Conservation (phyloP, 2,797 vertebrate genomes). For the Antrozous pallidus region DNA sequence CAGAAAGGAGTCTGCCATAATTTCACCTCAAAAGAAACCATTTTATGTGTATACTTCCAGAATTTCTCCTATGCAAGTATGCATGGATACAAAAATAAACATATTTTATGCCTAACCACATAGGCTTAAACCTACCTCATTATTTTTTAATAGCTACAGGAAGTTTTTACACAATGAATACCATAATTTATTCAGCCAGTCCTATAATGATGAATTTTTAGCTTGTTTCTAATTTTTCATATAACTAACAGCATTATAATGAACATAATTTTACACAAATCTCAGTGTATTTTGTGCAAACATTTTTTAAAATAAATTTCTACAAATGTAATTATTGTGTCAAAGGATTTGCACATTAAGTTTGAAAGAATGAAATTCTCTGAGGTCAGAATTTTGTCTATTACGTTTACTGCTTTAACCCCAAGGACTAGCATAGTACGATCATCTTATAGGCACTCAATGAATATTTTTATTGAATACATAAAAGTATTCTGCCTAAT, state of each 20-base stretch:
- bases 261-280: background rate
- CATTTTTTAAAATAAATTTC: background rate
- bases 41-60: background rate
- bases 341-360: background rate
- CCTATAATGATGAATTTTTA: background rate
- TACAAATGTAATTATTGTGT: background rate
- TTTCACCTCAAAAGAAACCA: background rate
- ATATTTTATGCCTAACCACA: background rate
- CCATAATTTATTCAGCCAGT: background rate
- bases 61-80: background rate
- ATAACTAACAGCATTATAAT: background rate
- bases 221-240: conserved; percentile 37
- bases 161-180: background rate
- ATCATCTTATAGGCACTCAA: background rate
- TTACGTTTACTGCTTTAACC: background rate
- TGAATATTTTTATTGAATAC: background rate
- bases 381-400: background rate
- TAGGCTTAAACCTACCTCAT: background rate
- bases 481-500: background rate
- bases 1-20: background rate
- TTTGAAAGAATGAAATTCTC: background rate
- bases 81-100: background rate
- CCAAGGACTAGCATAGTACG: background rate
- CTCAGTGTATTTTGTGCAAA: background rate
- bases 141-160: conserved; percentile 20